phyloP scores from a whole-genome alignment of 2,888 invertebrate species.

The Athalia circularis region DNA sequence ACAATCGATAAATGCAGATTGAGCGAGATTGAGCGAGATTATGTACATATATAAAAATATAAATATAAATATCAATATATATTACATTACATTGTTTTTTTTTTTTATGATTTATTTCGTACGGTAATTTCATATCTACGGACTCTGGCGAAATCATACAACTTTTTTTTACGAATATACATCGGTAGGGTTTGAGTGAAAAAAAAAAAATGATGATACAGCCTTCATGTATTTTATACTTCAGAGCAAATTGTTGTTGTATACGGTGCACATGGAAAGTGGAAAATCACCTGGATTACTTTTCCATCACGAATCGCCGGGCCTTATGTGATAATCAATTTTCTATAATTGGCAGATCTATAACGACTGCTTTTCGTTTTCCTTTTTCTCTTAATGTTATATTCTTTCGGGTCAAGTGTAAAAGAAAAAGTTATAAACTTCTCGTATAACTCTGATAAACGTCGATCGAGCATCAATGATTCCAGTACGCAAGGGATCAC shows the following conservation, averaged over 20 bases:
- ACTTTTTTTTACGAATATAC: slow-evolving; percentile 5
- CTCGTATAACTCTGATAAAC: too few species aligned
- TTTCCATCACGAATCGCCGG: slow-evolving; percentile 52
- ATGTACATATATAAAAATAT: slow-evolving; percentile 8
- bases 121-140: slow-evolving; percentile 18
- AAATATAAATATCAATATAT: too few species aligned
- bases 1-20: slow-evolving; percentile 14
- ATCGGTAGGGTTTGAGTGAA: background rate
- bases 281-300: slow-evolving; percentile 55
- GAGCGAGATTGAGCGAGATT: background rate
- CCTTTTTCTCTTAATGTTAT: background rate
- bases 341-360: slow-evolving; percentile 35
- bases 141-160: background rate
- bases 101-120: slow-evolving; percentile 25
- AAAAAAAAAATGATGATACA: slow-evolving; percentile 26
- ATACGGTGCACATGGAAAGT: slow-evolving; percentile 49
- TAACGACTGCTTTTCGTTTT: background rate
- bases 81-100: slow-evolving; percentile 3
- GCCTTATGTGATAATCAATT: slow-evolving; percentile 38
- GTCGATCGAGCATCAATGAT: too few species aligned
- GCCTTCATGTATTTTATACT: background rate
- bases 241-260: slow-evolving; percentile 41
- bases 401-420: slow-evolving; percentile 6
- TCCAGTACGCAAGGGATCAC: too few species aligned
- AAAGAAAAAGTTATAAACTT: too few species aligned